phyloP scores from a whole-genome alignment of 2,113 vertebrate species.

The Melanerpes formicivorus region DNA sequence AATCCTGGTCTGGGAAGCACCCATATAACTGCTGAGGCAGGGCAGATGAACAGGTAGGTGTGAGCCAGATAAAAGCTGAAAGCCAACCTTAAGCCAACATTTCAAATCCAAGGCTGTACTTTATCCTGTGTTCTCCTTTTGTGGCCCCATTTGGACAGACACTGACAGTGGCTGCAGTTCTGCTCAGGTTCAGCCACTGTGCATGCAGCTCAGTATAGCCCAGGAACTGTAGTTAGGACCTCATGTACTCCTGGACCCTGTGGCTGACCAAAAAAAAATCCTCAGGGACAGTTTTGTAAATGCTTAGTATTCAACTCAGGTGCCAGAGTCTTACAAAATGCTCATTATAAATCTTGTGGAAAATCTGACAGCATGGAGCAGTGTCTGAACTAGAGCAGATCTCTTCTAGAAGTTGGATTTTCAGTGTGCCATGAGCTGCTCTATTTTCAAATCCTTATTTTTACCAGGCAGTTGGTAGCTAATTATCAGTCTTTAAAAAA shows the following conservation, averaged over 20 bases:
- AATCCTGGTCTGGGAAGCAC: not conserved
- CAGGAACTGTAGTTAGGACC: not conserved
- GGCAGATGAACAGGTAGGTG: constrained; percentile 5
- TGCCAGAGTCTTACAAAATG: constrained; percentile 48
- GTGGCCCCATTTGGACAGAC: not conserved
- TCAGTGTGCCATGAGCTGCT: rapidly evolving
- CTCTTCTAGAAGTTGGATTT: not conserved
- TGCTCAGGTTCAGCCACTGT: not conserved
- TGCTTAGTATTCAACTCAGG: constrained; percentile 21
- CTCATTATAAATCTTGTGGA: constrained; percentile 61
- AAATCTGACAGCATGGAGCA: constrained; percentile 19
- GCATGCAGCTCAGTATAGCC: not conserved
- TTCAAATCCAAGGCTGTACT: not conserved
- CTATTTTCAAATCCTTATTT: not conserved
- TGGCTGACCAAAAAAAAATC: constrained; percentile 9
- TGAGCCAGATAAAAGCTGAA: not conserved
- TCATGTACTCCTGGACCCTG: not conserved
- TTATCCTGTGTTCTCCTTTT: not conserved
- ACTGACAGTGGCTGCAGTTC: not conserved
- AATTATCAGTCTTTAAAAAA: not conserved
- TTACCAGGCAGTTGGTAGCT: not conserved
- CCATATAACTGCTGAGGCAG: rapidly evolving
- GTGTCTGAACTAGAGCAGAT: not conserved
- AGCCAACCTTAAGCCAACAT: not conserved
- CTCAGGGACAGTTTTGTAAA: not conserved